Evolutionary conservation across 2,797 vertebrate species (phyloP).

Genomic region (Champsocephalus esox): DNA sequence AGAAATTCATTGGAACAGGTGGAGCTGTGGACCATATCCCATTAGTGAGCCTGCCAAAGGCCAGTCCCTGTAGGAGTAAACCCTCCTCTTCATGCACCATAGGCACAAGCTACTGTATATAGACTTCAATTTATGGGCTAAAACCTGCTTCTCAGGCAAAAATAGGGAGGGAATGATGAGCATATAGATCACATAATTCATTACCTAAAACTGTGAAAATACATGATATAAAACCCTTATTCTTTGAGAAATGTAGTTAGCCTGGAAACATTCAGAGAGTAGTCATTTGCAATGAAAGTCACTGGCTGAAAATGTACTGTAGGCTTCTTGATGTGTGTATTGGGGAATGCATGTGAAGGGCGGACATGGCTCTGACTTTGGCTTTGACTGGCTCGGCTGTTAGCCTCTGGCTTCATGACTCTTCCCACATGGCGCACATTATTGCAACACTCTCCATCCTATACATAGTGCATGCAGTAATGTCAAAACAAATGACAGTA

Average conservation of each 20-base stretch:
- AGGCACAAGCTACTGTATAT: slow-evolving; percentile 72
- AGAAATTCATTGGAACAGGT: slow-evolving; percentile 82
- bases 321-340: slow-evolving; percentile 63
- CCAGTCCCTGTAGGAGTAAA: slow-evolving; percentile 75
- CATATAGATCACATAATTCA: slow-evolving; percentile 63
- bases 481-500: slow-evolving; percentile 69
- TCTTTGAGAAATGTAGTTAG: slow-evolving; percentile 49
- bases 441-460: slow-evolving; percentile 69
- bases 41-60: slow-evolving; percentile 81
- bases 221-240: slow-evolving; percentile 46
- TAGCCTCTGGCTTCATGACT: slow-evolving; percentile 76
- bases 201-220: slow-evolving; percentile 68
- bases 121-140: slow-evolving; percentile 70
- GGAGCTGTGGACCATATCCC: slow-evolving; percentile 81
- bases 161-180: slow-evolving; percentile 49
- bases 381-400: slow-evolving; percentile 64
- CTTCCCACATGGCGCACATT: slow-evolving; percentile 77
- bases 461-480: slow-evolving; percentile 64
- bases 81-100: slow-evolving; percentile 77
- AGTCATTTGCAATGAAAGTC: slow-evolving; percentile 79
- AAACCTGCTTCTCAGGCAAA: slow-evolving; percentile 65
- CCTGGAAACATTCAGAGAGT: slow-evolving; percentile 67
- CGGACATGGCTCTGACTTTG: slow-evolving; percentile 72
- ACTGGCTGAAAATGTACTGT: slow-evolving; percentile 70
- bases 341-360: slow-evolving; percentile 69